Evolutionary conservation across 2,888 invertebrate species (phyloP).

Genomic region (Orchestes rusci): DNA sequence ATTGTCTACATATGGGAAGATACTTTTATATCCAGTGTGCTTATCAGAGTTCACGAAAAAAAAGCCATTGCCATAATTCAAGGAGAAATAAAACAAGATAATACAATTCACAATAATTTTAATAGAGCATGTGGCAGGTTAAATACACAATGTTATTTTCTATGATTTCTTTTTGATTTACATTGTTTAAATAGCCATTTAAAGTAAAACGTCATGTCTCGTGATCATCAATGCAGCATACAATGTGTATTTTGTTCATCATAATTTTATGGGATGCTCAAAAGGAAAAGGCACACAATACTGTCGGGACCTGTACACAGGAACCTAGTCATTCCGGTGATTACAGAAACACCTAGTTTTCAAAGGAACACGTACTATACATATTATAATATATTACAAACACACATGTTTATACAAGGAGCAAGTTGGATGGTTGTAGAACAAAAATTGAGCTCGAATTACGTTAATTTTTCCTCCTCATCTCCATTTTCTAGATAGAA

Average conservation of each 20-base stretch:
- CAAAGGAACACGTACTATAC: too few species aligned
- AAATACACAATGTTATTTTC: slow-evolving; percentile 17
- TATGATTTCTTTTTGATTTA: slow-evolving; percentile 15
- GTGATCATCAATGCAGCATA: slow-evolving; percentile 9
- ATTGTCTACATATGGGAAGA: too few species aligned
- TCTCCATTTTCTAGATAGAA: too few species aligned
- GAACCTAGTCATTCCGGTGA: slow-evolving; percentile 3
- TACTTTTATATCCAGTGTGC: too few species aligned
- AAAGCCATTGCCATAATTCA: too few species aligned
- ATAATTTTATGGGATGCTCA: too few species aligned
- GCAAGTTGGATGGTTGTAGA: slow-evolving; percentile 14
- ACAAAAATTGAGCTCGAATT: slow-evolving; percentile 12
- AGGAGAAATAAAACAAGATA: slow-evolving; percentile 16
- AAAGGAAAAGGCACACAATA: slow-evolving; percentile 15
- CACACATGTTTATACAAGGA: slow-evolving; percentile 13
- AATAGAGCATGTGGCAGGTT: slow-evolving; percentile 24
- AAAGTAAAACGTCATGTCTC: slow-evolving; percentile 9
- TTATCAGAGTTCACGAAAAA: too few species aligned
- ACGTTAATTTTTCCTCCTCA: background rate
- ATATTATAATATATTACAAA: slow-evolving; percentile 4
- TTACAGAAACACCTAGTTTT: slow-evolving; percentile 7
- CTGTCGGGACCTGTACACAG: slow-evolving; percentile 2
- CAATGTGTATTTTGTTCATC: slow-evolving; percentile 8
- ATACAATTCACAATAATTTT: slow-evolving; percentile 21
- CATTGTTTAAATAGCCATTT: slow-evolving; percentile 14